Evolutionary conservation across 2,888 invertebrate genomes (phyloP), one percentile per base, ranked within the genome.

Genomic region (Oscheius sp.): DNA sequence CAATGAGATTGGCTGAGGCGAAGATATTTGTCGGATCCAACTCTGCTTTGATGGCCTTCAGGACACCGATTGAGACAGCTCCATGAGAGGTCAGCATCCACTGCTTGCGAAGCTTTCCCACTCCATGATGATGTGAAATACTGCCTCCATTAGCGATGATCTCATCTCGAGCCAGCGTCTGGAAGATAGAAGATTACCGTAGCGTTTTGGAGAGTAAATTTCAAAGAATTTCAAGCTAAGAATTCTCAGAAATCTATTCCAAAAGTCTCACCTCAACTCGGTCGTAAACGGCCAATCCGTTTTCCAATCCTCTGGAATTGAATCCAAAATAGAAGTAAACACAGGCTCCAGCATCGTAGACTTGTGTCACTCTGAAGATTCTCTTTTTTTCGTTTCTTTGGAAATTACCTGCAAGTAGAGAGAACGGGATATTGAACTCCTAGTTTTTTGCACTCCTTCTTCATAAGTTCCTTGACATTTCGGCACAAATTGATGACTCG

Each of bases 301-400:
- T 91, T 25, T 64, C 67, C n/a, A 89, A 58, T 74, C 91, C 79
- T 39, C 73, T 90, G 71, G 89, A 88, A 87, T 92, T 93, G 88
- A 93, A 92, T 39, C 92, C 93, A 90, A 97, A 93, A 89, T 95
- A 93, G 89, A 94, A 93, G 87, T 97, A 97, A 58, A 97, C 92
- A 87, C 96, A 96, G 82, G 96, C 95, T 0, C 98, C 98, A 0
- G 94, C 92, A 86, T 98, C 97, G 87, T 98, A 95, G 25, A 95
- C 94, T 89, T 98, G 97, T 8, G 97, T 97, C 10, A 97, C 92
- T 74, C 89, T 88, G n/a, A 10, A 20, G n/a, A 5, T 27, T 25
- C n/a, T n/a, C n/a, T n/a, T 10, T 17, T 15, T 33, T 33, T 34
- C 34, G 34, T 8, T 0, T 45, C 5, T 25, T 42, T 65, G 29